These are phyloP conservation scores for Ellobius talpinus DNA, from an alignment of 2,113 vertebrate genomes.

Conservation along the genomic window DNA sequence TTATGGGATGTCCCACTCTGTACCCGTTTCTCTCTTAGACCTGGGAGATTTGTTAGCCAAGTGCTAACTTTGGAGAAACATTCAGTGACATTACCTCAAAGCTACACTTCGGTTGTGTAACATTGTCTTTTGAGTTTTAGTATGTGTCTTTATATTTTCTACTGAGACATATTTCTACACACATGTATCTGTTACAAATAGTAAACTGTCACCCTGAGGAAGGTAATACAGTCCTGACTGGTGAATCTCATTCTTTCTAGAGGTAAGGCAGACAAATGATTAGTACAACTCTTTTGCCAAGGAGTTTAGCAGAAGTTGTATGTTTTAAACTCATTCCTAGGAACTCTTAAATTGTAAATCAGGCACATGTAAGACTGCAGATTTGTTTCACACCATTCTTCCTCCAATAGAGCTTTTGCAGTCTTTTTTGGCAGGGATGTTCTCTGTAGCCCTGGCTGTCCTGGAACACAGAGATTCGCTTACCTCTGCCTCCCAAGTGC, in stretches of 20 bases:
- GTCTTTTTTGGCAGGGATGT: neutral
- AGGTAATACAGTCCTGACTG: neutral
- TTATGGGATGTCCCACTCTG: neutral
- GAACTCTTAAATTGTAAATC: neutral
- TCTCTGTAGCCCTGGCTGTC: neutral
- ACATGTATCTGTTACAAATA: neutral
- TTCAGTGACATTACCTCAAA: neutral
- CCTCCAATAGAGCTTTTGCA: neutral
- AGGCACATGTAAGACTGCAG: neutral
- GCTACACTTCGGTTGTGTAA: neutral
- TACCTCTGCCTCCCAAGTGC: neutral
- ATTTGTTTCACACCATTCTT: neutral
- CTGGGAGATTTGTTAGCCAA: neutral
- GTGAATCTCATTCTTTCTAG: neutral
- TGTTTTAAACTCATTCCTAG: neutral
- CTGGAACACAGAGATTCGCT: no score
- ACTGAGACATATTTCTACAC: neutral
- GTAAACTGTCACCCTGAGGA: neutral
- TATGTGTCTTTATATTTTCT: constrained; percentile 32
- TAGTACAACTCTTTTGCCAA: neutral
- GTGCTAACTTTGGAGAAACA: neutral
- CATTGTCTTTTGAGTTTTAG: neutral
- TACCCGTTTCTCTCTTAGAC: neutral
- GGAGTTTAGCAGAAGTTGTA: neutral
- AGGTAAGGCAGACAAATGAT: neutral